phyloP scores from a whole-genome alignment of 1,140 invertebrate species.

The Tetragonula clypearis region DNA sequence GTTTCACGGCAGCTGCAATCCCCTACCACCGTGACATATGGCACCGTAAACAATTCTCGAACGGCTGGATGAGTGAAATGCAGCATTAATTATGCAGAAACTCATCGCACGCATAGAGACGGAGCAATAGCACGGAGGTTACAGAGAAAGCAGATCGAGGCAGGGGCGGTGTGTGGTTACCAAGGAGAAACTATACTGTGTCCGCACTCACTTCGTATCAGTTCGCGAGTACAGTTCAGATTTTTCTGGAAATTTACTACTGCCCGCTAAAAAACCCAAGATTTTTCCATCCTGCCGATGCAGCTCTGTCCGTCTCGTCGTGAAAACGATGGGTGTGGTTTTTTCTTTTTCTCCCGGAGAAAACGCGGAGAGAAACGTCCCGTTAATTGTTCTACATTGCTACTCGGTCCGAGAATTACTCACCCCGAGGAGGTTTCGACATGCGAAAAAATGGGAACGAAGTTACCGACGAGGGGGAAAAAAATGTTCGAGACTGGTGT shows the following conservation, averaged over 20 bases:
- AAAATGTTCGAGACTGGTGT: background rate
- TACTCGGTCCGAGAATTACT: too few relatives aligned
- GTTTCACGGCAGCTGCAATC: background rate
- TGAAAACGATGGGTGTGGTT: conserved; percentile 60
- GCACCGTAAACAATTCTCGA: conserved; percentile 5
- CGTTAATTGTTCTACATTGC: conserved; percentile 3
- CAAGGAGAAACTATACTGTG: conserved; percentile 61
- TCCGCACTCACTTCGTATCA: too few relatives aligned
- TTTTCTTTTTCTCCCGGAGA: background rate
- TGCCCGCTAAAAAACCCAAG: background rate
- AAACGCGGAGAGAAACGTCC: background rate
- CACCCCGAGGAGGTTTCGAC: background rate
- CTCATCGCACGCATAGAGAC: background rate
- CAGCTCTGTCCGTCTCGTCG: background rate
- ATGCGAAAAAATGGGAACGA: background rate
- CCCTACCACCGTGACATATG: background rate
- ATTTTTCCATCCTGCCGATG: background rate
- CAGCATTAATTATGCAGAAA: background rate
- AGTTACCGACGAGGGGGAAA: background rate
- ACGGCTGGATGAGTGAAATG: background rate
- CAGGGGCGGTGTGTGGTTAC: conserved; percentile 54
- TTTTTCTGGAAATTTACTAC: background rate
- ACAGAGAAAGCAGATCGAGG: background rate
- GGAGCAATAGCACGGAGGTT: background rate
- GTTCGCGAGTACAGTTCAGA: background rate